phyloP scores from a whole-genome alignment of 2,888 invertebrate species.

The Syrphus vitripennis region DNA sequence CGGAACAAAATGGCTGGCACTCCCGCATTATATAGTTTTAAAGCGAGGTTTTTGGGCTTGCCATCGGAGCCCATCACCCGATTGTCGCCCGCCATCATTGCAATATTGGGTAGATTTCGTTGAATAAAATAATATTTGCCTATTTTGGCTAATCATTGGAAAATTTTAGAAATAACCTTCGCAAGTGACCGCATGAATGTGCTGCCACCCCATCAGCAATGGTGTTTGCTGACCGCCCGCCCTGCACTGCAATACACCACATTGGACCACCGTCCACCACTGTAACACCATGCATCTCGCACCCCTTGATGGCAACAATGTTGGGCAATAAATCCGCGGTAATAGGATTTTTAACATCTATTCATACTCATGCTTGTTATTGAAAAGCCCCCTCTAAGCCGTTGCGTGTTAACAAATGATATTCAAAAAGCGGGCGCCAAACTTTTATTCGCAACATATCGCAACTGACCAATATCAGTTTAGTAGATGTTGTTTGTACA shows the following conservation, averaged over 20 bases:
- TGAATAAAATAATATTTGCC: slow-evolving; percentile 72
- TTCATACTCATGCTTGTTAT: slow-evolving; percentile 41
- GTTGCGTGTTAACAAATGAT: slow-evolving; percentile 63
- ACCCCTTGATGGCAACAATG: slow-evolving; percentile 24
- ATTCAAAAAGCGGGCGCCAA: slow-evolving; percentile 46
- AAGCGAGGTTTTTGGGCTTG: neutral
- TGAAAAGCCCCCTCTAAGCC: slow-evolving; percentile 44
- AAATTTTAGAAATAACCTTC: slow-evolving; percentile 72
- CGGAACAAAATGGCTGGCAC: slow-evolving; percentile 62
- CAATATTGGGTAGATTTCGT: slow-evolving; percentile 16
- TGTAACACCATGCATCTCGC: neutral
- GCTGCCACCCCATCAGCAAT: slow-evolving; percentile 30
- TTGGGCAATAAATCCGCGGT: slow-evolving; percentile 70
- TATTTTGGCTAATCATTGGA: slow-evolving; percentile 73
- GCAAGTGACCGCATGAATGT: slow-evolving; percentile 66
- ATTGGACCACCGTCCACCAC: neutral
- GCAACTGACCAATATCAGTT: neutral
- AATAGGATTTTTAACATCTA: slow-evolving; percentile 69
- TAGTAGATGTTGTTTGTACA: slow-evolving; percentile 18
- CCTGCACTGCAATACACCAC: neutral
- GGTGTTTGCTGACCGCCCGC: too few relatives aligned
- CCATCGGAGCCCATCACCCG: neutral
- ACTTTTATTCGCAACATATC: slow-evolving; percentile 2
- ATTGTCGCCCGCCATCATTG: neutral
- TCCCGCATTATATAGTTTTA: slow-evolving; percentile 74